A percentile compares a stretch with the other conserved stretches of the same genome.
Evolutionary conservation across 1,140 invertebrate genomes (phyloP).

Genomic region (Plutomurus gul): DNA sequence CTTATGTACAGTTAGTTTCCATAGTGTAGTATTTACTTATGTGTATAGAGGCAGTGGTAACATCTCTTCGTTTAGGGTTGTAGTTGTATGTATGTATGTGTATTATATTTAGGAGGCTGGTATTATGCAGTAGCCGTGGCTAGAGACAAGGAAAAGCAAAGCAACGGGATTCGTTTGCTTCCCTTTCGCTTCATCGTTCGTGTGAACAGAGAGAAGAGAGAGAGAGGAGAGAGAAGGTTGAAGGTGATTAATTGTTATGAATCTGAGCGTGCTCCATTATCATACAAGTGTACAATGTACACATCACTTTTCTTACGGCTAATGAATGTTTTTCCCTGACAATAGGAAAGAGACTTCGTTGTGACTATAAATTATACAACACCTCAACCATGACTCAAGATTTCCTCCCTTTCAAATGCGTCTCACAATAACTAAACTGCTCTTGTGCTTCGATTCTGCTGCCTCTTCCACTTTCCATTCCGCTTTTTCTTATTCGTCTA

Average conservation of each 20-base stretch:
- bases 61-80: too few species aligned
- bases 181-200: background rate
- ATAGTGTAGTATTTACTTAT: too few species aligned
- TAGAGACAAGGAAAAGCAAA: background rate
- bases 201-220: constrained; percentile 1
- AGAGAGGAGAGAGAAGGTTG: constrained; percentile 21
- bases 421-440: constrained; percentile 22
- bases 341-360: constrained; percentile 41
- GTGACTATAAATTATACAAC: constrained; percentile 48
- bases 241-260: constrained; percentile 49
- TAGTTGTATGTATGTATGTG: too few species aligned
- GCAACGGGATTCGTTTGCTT: constrained; percentile 2
- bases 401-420: constrained; percentile 34
- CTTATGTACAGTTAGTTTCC: too few species aligned
- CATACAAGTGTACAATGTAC: constrained; percentile 41
- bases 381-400: constrained; percentile 48
- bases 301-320: constrained; percentile 45
- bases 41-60: too few species aligned
- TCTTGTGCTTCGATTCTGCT: background rate
- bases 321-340: constrained; percentile 47
- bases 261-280: constrained; percentile 44
- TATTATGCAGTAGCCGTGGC: too few species aligned
- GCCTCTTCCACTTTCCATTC: background rate
- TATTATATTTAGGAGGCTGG: too few species aligned
- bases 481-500: background rate